Evolutionary conservation across 2,888 invertebrate species (phyloP).

Genomic region (Drosophila meridiana): DNA sequence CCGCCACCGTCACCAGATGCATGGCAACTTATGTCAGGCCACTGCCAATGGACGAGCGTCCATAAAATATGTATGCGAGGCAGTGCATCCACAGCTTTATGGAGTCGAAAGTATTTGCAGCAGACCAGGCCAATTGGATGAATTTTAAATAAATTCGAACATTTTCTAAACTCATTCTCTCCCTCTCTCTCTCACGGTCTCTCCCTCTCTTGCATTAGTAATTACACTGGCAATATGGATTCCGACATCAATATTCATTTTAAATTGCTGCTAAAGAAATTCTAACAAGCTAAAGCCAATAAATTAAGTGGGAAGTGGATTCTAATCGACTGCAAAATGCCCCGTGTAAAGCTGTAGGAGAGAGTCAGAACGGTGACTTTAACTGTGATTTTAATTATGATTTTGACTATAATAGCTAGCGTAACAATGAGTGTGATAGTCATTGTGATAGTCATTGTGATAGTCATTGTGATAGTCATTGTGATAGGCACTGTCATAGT

Average conservation of each 20-base stretch:
- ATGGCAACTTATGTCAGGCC: constrained; percentile 29
- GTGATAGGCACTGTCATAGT: neutral
- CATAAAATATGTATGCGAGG: constrained; percentile 26
- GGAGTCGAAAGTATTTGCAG: constrained; percentile 4
- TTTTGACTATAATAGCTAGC: neutral
- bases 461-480: neutral
- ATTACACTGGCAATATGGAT: neutral
- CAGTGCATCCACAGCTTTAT: constrained; percentile 1
- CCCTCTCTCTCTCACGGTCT: too few species aligned
- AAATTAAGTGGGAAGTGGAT: neutral
- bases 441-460: neutral
- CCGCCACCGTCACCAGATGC: constrained; percentile 38
- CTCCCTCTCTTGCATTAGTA: neutral
- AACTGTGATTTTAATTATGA: neutral
- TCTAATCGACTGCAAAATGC: neutral
- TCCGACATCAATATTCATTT: neutral
- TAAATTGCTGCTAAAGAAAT: constrained; percentile 2
- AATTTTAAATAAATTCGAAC: neutral
- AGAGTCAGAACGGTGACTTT: neutral
- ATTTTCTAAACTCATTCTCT: neutral
- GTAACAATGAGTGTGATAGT: neutral
- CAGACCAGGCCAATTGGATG: constrained; percentile 14
- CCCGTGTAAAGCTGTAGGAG: neutral
- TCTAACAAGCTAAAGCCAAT: neutral
- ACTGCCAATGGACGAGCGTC: constrained; percentile 16